phyloP scores from a whole-genome alignment of 2,888 invertebrate species.

The Latheticus oryzae region DNA sequence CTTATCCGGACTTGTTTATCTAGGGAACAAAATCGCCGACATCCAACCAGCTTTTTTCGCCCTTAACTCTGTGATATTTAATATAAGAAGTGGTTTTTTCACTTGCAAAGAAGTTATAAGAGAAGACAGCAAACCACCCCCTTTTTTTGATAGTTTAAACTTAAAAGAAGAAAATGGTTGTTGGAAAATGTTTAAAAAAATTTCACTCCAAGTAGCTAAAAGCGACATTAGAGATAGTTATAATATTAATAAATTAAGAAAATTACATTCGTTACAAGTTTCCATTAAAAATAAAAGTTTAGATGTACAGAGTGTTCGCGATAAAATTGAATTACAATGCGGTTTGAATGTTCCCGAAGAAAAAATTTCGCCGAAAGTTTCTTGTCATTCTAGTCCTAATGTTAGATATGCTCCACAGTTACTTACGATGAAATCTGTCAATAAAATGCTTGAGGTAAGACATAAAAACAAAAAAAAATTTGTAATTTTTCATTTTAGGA shows the following conservation, averaged over 20 bases:
- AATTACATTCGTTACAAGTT: conserved; percentile 77
- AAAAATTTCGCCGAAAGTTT: conserved; percentile 14
- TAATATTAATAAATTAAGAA: conserved; percentile 76
- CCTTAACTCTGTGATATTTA: conserved; percentile 83
- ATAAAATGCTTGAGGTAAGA: conserved; percentile 62
- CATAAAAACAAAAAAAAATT: neutral
- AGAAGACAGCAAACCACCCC: conserved; percentile 57
- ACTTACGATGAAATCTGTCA: conserved; percentile 64
- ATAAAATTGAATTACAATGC: conserved; percentile 61
- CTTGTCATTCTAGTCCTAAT: conserved; percentile 43
- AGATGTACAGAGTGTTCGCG: conserved; percentile 69
- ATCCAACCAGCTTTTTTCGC: conserved; percentile 76
- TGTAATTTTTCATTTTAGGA: conserved; percentile 61
- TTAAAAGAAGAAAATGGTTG: conserved; percentile 51
- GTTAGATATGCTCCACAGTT: conserved; percentile 61
- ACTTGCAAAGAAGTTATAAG: conserved; percentile 69
- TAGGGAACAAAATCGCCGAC: conserved; percentile 76
- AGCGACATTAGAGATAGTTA: conserved; percentile 80
- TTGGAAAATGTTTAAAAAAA: conserved; percentile 59
- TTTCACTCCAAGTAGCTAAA: conserved; percentile 68
- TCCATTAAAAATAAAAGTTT: conserved; percentile 76
- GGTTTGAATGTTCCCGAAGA: conserved; percentile 40
- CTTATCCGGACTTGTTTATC: conserved; percentile 83
- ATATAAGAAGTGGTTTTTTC: conserved; percentile 89
- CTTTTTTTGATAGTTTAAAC: conserved; percentile 60